Conservation (phyloP, 2,888 invertebrate genomes). For the Troides helena region DNA sequence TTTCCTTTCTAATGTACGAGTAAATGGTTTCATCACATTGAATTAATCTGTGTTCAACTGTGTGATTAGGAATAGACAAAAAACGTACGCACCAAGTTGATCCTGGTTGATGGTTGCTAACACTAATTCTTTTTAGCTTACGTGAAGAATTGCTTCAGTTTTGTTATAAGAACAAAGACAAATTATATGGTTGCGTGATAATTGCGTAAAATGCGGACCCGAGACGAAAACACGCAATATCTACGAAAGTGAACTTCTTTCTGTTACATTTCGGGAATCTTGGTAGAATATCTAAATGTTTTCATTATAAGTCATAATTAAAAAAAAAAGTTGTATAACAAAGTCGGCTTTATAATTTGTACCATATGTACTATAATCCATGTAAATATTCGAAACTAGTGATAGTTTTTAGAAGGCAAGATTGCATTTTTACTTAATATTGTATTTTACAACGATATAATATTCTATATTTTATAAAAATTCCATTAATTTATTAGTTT, state of each 20-base stretch:
- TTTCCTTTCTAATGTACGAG: too few relatives aligned
- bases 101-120: background rate
- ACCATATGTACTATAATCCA: background rate
- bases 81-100: background rate
- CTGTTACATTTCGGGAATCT: background rate
- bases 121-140: background rate
- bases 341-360: too few relatives aligned
- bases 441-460: too few relatives aligned
- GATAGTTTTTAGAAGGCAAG: too few relatives aligned
- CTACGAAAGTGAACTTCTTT: background rate
- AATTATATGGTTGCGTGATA: background rate
- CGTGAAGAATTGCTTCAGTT: background rate
- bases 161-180: background rate
- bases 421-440: too few relatives aligned
- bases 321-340: background rate
- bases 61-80: too few relatives aligned
- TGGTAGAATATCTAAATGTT: background rate
- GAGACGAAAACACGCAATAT: background rate
- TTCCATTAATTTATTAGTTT: too few relatives aligned
- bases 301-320: background rate
- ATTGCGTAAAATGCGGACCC: background rate
- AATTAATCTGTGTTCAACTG: too few relatives aligned
- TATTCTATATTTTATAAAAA: too few relatives aligned
- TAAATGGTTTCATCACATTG: too few relatives aligned
- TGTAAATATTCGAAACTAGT: too few relatives aligned